Evolutionary conservation across 2,113 vertebrate species (phyloP).

Genomic region (Octodon degus): DNA sequence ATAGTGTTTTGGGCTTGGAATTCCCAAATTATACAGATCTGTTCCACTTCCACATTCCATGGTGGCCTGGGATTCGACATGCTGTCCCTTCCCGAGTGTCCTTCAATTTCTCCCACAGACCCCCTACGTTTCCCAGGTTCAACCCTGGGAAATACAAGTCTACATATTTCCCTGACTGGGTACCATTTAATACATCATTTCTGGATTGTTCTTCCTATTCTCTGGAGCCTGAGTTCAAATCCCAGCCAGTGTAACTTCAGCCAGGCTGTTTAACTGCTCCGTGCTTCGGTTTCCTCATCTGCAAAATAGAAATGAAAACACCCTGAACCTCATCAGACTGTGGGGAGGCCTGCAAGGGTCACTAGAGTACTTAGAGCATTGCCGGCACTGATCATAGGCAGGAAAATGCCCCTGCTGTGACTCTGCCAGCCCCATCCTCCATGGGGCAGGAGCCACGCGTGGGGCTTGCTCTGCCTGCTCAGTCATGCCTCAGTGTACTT

Average conservation of each 20-base stretch:
- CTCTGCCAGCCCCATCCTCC: background rate
- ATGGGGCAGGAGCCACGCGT: background rate
- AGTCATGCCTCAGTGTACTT: background rate
- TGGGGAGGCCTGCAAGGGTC: background rate
- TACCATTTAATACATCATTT: background rate
- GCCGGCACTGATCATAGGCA: fast-evolving
- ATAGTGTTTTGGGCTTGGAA: fast-evolving
- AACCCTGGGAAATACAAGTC: background rate
- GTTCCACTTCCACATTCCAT: background rate
- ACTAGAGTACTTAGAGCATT: fast-evolving
- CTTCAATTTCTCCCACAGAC: background rate
- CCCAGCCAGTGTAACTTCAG: background rate
- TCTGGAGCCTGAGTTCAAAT: background rate
- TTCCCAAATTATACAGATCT: fast-evolving
- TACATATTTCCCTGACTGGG: background rate
- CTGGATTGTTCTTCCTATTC: background rate
- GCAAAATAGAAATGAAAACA: background rate
- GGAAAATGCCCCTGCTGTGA: background rate
- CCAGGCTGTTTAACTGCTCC: background rate
- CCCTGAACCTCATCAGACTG: background rate
- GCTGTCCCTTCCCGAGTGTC: background rate
- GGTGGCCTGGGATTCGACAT: fast-evolving
- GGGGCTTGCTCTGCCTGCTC: background rate
- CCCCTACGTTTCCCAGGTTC: background rate
- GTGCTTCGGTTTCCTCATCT: background rate